Base-by-base conservation (phyloP, 2,888 invertebrate species). In the Trichopoda pennipes region DNA sequence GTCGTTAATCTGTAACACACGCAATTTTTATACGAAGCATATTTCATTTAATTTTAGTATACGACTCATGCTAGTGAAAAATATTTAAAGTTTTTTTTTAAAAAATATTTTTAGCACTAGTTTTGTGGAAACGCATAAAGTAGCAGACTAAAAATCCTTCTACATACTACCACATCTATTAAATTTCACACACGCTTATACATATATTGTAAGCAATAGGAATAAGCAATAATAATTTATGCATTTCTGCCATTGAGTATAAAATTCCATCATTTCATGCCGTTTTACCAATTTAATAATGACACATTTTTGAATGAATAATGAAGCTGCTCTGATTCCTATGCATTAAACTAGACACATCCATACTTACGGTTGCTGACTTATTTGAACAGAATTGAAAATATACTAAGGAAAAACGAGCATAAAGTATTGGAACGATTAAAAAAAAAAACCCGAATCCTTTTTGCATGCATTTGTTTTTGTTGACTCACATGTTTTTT, bases 301-400 rank as follows among this genome's bases (percentile, higher is more conserved):
- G 81, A 81, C 76, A 81, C 76, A 81, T 77, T 76, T 81, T 72
- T 35, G 66, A 76, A 68, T 68, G 64, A 61, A 66, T 60, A 76
- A 61, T 76, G 72, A 47, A 61, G 55, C 68, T 63, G n/a, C 63
- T 76, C 56, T 53, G 53, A 63, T 14, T n/a, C 28, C 12, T 32
- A 51, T 75, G 47, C 3, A 8, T 28, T 28, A 21, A 51, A n/a
- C 42, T n/a, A 63, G 14, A 38, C 2, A 23, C 14, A 44, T 7
- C 42, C n/a, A 23, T 19, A 7, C 10, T 42, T 12, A n/a, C 19
- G 42, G 19, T 56, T 23, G n/a, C 2, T 9, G 10, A 28, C 14
- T 44, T 7, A 17, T 1, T 38, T 49, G 17, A 47, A 23, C 32
- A 28, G 23, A 64, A 74, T 28, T 42, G 17, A 2, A 49, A 68